phyloP scores from a whole-genome alignment of 2,113 vertebrate genomes.

The Solenodon paradoxus region DNA sequence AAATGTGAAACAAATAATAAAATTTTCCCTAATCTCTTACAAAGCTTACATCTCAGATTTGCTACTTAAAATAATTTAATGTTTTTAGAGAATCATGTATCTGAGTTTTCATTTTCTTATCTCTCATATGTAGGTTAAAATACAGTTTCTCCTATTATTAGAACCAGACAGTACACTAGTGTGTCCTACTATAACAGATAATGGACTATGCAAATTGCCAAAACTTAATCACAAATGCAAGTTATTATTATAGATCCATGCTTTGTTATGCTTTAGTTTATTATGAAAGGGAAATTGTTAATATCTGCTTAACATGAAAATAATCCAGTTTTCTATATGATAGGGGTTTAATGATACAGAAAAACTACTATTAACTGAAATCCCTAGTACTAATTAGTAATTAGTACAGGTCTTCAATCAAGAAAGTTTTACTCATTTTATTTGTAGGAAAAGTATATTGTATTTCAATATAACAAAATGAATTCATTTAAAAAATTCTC shows the following conservation, averaged over 20 bases:
- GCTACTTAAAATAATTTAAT: background rate
- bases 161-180: background rate
- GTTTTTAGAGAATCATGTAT: conserved; percentile 29
- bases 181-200: background rate
- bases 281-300: background rate
- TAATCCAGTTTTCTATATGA: background rate
- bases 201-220: background rate
- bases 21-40: background rate
- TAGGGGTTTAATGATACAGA: background rate
- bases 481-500: background rate
- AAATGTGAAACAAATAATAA: background rate
- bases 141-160: background rate
- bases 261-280: background rate
- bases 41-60: background rate
- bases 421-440: background rate
- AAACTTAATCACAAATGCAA: background rate
- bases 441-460: background rate
- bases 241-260: background rate
- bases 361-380: background rate
- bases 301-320: background rate
- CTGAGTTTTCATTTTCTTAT: conserved; percentile 34
- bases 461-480: background rate
- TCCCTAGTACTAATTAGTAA: too few species aligned
- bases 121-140: conserved; percentile 14
- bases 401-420: background rate